Percentiles rank a stretch among this genome's conserved stretches.
Conservation (phyloP, 2,113 vertebrate species). For the Oxyura jamaicensis region DNA sequence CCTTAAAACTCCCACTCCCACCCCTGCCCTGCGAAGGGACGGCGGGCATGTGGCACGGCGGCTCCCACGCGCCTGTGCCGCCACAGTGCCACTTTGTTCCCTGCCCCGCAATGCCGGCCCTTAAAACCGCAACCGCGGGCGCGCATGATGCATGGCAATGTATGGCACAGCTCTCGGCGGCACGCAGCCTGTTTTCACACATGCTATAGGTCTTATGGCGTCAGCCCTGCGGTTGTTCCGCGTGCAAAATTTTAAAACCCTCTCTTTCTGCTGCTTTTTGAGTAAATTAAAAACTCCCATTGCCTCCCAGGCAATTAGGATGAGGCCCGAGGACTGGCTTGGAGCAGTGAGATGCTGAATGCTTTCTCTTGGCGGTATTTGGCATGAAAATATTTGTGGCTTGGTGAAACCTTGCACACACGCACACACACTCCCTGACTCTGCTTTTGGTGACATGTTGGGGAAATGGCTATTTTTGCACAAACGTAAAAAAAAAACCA, state of each 20-base stretch:
- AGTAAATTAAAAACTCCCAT: slow-evolving; percentile 26
- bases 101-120: neutral
- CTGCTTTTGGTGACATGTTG: neutral
- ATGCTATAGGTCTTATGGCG: neutral
- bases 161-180: neutral
- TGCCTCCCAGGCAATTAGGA: slow-evolving; percentile 25
- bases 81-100: slow-evolving; percentile 58
- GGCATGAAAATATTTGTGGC: slow-evolving; percentile 37
- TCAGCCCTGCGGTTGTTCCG: neutral
- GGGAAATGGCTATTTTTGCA: slow-evolving; percentile 49
- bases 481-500: neutral
- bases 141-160: neutral
- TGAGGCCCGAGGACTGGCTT: slow-evolving; percentile 1
- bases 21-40: slow-evolving; percentile 11
- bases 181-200: slow-evolving; percentile 15
- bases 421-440: neutral
- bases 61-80: slow-evolving; percentile 53
- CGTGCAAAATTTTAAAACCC: neutral
- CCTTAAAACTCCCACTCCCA: slow-evolving; percentile 61
- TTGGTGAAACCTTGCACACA: slow-evolving; percentile 7
- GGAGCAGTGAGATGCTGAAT: accelerated
- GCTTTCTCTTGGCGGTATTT: neutral
- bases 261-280: neutral
- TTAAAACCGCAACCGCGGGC: neutral
- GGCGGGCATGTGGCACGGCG: neutral